Evolutionary conservation across 1,140 invertebrate genomes (phyloP), one percentile per base, ranked within the genome.

Genomic region (Calosoma granatense): DNA sequence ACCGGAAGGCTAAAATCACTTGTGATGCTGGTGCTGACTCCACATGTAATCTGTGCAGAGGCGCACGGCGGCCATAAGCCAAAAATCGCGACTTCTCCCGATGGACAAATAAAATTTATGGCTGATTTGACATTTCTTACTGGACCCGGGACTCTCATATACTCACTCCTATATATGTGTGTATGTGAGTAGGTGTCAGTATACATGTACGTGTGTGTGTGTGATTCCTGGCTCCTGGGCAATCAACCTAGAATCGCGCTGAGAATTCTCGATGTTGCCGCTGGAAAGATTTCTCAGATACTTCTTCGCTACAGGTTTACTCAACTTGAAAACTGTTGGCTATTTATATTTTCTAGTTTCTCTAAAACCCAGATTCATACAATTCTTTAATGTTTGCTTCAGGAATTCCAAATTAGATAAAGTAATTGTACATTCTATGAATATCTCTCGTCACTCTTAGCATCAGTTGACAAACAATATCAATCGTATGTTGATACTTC

Each of bases 41-140:
- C 53, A 30, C 61, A 63, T 67, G 70, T 72, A 74, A 74, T 74
- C 72, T 73, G 62, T 72, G 70, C 70, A 61, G 63, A 65, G 66
- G 64, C 52, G 55, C 30, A n/a, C 55, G 19, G 41, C 55, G 36
- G 55, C 47, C 55, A 56, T 59, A 61, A 59, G 51, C 54, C 57
- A 58, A 61, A 59, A 59, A 57, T 57, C 68, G 65, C 66, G 21
- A 64, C 56, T 55, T 60, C 53, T 66, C 68, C 65, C 68, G 59
- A 58, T 63, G 72, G 72, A 70, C 72, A 72, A 70, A 74, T 74
- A 74, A 74, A 76, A 77, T 76, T 74, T 76, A 78, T 75, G 72
- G 74, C 71, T 70, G 69, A 71, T 71, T 70, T 72, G 68, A 72
- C 69, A 69, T 65, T 71, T 70, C 66, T 66, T 61, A 56, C 57